Base-by-base conservation (phyloP, 2,113 vertebrate species). In the Alligator mississippiensis region DNA sequence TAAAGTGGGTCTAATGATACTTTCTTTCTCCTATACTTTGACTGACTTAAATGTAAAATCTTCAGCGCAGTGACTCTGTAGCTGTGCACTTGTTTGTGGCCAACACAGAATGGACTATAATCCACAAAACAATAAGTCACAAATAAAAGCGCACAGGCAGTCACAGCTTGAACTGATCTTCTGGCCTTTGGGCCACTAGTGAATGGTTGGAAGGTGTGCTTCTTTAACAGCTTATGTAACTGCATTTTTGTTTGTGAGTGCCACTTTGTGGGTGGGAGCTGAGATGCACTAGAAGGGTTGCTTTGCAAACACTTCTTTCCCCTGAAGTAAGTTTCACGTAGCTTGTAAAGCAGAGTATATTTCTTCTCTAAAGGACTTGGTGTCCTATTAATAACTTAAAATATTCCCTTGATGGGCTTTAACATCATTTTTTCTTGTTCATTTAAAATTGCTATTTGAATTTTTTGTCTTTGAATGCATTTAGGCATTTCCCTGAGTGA, bases 401-500 rank as follows among this genome's bases (percentile, higher is more conserved):
- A 58, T 92, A 94, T 76, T 92, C 77, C 77, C 89, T 90, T 68
- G 90, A 93, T 34, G 90, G 80, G 70, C 86, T 90, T 90, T 91
- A 94, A 82, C 62, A 4, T 70, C 27, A 18, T 59, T 60, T 82
- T 88, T 82, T 57, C 78, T 63, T 83, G 64, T 90, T 92, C 76
- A 72, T 94, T 96, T 94, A 47, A 88, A 95, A 92, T 77, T 64
- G 55, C 5, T 84, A 47, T 89, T 94, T 97, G 86, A 90, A 82
- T 85, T n/a, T 89, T 93, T 95, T 47, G 47, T 64, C 78, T 90
- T 78, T 80, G 89, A 94, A 89, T 57, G 55, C 5, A 6, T 97
- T 95, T 89, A 87, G 86, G 60, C 78, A 77, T 92, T 91, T 97
- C 89, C 90, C 90, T 94, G 57, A 76, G 74, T 89, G 91, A 94